Conservation (phyloP, 2,888 invertebrate genomes). For the Hypolimnas misippus region DNA sequence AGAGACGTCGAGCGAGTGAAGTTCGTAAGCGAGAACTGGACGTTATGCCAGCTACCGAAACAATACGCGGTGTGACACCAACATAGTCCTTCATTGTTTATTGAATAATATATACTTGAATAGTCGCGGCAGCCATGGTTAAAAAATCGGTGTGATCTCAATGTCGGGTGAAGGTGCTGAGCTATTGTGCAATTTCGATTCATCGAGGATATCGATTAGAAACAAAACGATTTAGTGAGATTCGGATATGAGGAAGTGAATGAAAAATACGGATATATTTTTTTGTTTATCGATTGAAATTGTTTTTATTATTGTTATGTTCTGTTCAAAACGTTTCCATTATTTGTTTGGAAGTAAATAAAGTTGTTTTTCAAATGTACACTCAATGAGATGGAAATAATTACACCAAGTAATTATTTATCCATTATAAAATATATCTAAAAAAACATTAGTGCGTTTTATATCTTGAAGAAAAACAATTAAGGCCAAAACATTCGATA, state of each 20-base stretch:
- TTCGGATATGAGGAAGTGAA: not conserved
- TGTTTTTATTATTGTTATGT: not conserved
- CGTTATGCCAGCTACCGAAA: slow-evolving; percentile 70
- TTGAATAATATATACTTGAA: slow-evolving; percentile 41
- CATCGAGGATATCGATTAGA: too few relatives aligned
- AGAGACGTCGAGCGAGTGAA: slow-evolving; percentile 68
- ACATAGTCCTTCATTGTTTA: slow-evolving; percentile 49
- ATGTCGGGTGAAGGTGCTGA: slow-evolving; percentile 44
- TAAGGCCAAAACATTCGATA: too few relatives aligned
- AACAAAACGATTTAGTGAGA: slow-evolving; percentile 2
- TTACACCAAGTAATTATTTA: not conserved
- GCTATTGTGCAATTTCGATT: slow-evolving; percentile 6
- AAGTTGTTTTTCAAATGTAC: not conserved
- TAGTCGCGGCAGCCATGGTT: slow-evolving; percentile 45
- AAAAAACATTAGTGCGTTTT: too few relatives aligned
- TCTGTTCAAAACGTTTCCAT: too few relatives aligned
- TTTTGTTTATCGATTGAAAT: not conserved
- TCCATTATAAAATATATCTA: too few relatives aligned
- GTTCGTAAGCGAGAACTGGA: slow-evolving; percentile 57
- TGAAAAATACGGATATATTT: slow-evolving; percentile 14
- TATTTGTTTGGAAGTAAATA: not conserved
- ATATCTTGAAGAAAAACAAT: too few relatives aligned
- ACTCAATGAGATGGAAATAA: not conserved
- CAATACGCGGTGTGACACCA: slow-evolving; percentile 61
- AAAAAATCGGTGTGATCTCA: slow-evolving; percentile 53